Percentiles rank a stretch among this genome's conserved stretches.
phyloP scores from a whole-genome alignment of 2,888 invertebrate species.

The Pandemis corylana region DNA sequence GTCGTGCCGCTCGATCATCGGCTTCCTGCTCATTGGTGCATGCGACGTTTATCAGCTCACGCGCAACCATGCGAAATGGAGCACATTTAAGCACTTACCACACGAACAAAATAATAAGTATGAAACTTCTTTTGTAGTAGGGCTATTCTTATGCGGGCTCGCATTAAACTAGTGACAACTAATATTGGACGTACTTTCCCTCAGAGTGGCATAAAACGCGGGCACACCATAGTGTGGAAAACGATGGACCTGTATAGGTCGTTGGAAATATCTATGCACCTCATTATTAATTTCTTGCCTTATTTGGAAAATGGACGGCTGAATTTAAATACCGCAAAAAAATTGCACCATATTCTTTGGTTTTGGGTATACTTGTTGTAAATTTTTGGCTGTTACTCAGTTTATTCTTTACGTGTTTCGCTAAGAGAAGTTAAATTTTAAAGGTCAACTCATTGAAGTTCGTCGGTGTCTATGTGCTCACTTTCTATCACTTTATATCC shows the following conservation, averaged over 20 bases:
- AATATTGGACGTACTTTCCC: too few relatives aligned
- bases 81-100: conserved; percentile 44
- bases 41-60: conserved; percentile 54
- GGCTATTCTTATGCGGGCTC: conserved; percentile 1
- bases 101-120: background rate
- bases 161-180: background rate
- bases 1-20: conserved; percentile 30
- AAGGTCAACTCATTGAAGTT: background rate
- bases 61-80: conserved; percentile 63
- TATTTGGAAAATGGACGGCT: too few relatives aligned
- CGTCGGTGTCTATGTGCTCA: background rate
- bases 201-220: too few relatives aligned
- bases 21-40: conserved; percentile 26
- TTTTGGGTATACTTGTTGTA: too few relatives aligned
- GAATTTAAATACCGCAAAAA: too few relatives aligned
- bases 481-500: conserved; percentile 1
- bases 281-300: too few relatives aligned
- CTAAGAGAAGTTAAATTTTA: background rate
- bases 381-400: background rate
- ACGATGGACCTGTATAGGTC: too few relatives aligned
- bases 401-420: background rate
- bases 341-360: too few relatives aligned
- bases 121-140: background rate
- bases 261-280: too few relatives aligned
- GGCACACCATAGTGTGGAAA: too few relatives aligned